Evolutionary conservation across 2,797 vertebrate species (phyloP).

Genomic region (Halcyon leucocephala): DNA sequence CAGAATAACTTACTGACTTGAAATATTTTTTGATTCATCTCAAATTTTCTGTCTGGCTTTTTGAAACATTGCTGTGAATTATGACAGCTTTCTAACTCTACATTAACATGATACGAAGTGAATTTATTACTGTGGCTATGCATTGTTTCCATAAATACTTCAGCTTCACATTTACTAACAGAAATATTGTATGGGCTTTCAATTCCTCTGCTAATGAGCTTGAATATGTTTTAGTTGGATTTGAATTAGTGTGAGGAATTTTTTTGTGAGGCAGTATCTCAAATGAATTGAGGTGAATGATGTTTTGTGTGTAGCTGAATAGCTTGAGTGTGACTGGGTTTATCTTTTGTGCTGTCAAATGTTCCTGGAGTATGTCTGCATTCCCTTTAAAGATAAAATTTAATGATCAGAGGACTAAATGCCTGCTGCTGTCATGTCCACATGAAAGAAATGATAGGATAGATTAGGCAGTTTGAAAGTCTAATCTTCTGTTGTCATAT

Average conservation of each 20-base stretch:
- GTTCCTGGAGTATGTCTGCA: neutral
- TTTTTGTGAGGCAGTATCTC: neutral
- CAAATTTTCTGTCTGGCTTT: neutral
- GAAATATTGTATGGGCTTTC: constrained; percentile 20
- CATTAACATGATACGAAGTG: neutral
- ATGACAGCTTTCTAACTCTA: neutral
- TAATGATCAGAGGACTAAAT: neutral
- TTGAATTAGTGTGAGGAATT: neutral
- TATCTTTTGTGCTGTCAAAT: neutral
- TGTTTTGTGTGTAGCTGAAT: neutral
- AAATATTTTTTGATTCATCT: neutral
- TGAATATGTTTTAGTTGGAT: constrained; percentile 20
- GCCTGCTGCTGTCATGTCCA: neutral
- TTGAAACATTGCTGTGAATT: constrained; percentile 13
- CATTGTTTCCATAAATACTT: constrained; percentile 34
- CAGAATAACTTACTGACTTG: neutral
- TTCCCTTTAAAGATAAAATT: neutral
- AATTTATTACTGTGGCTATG: neutral
- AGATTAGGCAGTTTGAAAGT: neutral
- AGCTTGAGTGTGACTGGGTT: neutral
- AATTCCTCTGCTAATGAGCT: constrained; percentile 36
- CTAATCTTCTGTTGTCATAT: neutral
- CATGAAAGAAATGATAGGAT: neutral
- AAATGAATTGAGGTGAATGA: neutral
- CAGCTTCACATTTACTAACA: constrained; percentile 6